Conservation (phyloP, 2,797 vertebrate species). For the Coregonus sp. region DNA sequence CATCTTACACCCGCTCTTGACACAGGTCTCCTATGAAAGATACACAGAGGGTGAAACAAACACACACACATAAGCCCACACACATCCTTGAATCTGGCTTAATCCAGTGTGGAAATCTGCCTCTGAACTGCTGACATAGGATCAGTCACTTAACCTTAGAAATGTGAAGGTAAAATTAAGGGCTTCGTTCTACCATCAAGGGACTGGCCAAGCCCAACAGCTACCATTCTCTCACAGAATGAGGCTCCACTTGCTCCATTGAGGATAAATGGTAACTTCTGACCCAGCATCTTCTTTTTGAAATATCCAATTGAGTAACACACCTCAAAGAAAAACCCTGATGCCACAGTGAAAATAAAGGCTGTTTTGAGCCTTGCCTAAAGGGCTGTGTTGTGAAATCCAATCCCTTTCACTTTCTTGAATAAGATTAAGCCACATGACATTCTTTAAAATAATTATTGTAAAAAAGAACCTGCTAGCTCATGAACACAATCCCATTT, state of each 20-base stretch:
- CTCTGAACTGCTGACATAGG: not conserved
- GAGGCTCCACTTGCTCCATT: not conserved
- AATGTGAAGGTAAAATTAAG: not conserved
- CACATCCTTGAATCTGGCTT: not conserved
- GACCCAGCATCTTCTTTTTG: not conserved
- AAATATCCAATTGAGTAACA: not conserved
- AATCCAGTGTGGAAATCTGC: not conserved
- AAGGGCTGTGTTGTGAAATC: not conserved
- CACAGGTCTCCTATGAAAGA: not conserved
- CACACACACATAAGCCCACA: not conserved
- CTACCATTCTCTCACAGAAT: not conserved
- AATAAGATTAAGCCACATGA: not conserved
- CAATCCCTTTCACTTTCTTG: not conserved
- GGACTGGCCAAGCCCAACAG: not conserved
- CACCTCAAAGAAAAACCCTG: not conserved
- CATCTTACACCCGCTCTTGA: not conserved
- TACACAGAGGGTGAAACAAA: no score
- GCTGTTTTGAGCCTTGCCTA: not conserved
- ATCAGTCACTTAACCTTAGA: not conserved
- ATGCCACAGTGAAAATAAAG: not conserved
- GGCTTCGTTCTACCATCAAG: not conserved
- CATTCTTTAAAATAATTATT: not conserved
- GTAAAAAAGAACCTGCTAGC: not conserved
- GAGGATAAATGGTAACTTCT: not conserved
- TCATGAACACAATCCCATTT: not conserved